Evolutionary conservation across 2,113 vertebrate species (phyloP).

Genomic region (Thalassoma bifasciatum): DNA sequence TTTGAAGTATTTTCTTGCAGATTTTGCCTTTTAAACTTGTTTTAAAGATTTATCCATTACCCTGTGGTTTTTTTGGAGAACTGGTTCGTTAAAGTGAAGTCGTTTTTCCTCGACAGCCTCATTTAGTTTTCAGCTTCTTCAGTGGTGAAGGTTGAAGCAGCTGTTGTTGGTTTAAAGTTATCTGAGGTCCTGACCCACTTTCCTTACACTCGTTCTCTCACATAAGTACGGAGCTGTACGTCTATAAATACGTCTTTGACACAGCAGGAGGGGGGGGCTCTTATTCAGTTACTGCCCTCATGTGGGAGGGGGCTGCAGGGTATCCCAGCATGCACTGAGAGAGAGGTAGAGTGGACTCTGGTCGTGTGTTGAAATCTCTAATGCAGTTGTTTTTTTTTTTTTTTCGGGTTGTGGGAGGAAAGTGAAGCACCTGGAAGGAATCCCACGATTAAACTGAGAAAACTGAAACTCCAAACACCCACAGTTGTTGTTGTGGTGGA

Average conservation of each 20-base stretch:
- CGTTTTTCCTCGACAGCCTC: conserved; percentile 37
- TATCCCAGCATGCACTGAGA: conserved; percentile 6
- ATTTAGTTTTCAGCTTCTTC: background rate
- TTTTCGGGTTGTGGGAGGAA: background rate
- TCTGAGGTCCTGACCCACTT: conserved; percentile 48
- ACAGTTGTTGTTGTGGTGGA: background rate
- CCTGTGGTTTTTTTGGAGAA: too few relatives aligned
- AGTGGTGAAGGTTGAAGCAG: background rate
- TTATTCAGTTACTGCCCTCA: conserved; percentile 17
- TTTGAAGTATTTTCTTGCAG: too few relatives aligned
- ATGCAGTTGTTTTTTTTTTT: background rate
- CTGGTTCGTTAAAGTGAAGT: too few relatives aligned
- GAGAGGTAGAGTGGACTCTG: background rate
- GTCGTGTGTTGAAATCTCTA: background rate
- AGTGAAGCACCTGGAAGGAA: background rate
- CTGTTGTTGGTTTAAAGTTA: conserved; percentile 27
- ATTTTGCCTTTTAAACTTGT: too few relatives aligned
- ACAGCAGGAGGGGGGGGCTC: conserved; percentile 4
- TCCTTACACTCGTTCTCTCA: conserved; percentile 4
- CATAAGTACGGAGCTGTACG: background rate
- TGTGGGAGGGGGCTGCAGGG: background rate
- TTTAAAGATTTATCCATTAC: too few relatives aligned
- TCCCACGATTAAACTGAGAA: background rate
- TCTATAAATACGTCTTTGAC: conserved; percentile 43
- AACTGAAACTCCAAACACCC: background rate